These are phyloP conservation scores for Orius laevigatus DNA, from an alignment of 1,140 invertebrate species.

Conservation along the genomic window DNA sequence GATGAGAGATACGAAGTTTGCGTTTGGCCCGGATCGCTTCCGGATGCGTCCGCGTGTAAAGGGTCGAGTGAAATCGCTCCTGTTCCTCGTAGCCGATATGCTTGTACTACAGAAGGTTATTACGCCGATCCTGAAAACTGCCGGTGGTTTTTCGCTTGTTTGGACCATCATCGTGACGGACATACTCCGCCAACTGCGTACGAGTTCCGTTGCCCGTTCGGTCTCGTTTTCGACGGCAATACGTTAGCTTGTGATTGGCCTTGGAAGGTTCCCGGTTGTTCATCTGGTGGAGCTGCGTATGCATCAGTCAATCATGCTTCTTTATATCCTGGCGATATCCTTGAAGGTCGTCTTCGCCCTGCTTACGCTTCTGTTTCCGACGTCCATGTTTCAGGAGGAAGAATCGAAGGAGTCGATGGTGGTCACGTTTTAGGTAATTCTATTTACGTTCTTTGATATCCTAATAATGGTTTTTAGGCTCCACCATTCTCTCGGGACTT, in stretches of 20 bases:
- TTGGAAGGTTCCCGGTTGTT: slow-evolving; percentile 35
- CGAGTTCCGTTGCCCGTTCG: slow-evolving; percentile 70
- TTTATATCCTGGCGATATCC: slow-evolving; percentile 18
- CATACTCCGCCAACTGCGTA: slow-evolving; percentile 42
- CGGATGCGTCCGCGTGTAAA: slow-evolving; percentile 49
- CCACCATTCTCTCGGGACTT: slow-evolving; percentile 2
- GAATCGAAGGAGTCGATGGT: slow-evolving; percentile 19
- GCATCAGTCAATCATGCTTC: slow-evolving; percentile 10
- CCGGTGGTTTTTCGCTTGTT: slow-evolving; percentile 70
- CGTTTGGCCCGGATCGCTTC: slow-evolving; percentile 59
- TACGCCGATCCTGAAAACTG: slow-evolving; percentile 71
- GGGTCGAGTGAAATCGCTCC: slow-evolving; percentile 57
- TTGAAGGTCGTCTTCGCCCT: slow-evolving; percentile 20
- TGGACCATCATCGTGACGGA: slow-evolving; percentile 48
- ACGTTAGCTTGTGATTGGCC: slow-evolving; percentile 64
- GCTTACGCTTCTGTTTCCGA: slow-evolving; percentile 22
- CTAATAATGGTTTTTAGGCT: slow-evolving; percentile 2
- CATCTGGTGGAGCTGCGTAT: slow-evolving; percentile 14
- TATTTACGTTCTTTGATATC: not conserved
- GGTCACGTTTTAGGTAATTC: slow-evolving; percentile 21
- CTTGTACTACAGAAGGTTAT: slow-evolving; percentile 45
- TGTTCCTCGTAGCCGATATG: slow-evolving; percentile 42
- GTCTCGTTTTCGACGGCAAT: slow-evolving; percentile 58
- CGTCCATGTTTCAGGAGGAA: slow-evolving; percentile 22
- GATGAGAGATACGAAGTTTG: slow-evolving; percentile 64